Percentiles rank a stretch among this genome's conserved stretches.
Conservation (phyloP, 1,140 invertebrate genomes). For the Zelostemma sp. region DNA sequence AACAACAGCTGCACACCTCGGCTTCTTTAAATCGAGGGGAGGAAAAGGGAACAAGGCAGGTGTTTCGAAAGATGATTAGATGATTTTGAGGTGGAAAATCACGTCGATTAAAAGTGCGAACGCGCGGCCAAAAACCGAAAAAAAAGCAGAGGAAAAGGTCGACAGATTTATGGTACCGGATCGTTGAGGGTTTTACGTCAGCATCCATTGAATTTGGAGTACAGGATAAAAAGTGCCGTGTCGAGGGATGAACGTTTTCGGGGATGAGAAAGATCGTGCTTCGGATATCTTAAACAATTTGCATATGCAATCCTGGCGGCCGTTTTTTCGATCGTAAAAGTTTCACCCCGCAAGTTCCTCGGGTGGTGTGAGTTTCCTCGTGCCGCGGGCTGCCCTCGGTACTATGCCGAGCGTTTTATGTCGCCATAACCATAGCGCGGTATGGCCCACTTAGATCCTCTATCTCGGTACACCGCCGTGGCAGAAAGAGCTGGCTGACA, state of each 20-base stretch:
- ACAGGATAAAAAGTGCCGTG: slow-evolving; percentile 30
- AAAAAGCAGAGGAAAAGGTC: background rate
- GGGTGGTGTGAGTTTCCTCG: slow-evolving; percentile 20
- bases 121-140: background rate
- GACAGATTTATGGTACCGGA: background rate
- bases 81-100: background rate
- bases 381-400: slow-evolving; percentile 34
- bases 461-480: slow-evolving; percentile 59
- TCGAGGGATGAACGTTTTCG: slow-evolving; percentile 15
- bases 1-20: background rate
- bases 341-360: slow-evolving; percentile 46
- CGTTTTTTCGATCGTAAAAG: slow-evolving; percentile 69
- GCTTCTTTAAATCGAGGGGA: no score
- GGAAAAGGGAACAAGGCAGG: background rate
- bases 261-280: slow-evolving; percentile 18
- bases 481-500: slow-evolving; percentile 56
- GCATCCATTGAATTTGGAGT: slow-evolving; percentile 35
- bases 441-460: slow-evolving; percentile 71
- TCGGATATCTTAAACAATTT: slow-evolving; percentile 71
- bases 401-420: slow-evolving; percentile 63
- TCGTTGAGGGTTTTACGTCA: slow-evolving; percentile 13
- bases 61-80: slow-evolving; percentile 4
- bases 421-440: slow-evolving; percentile 67
- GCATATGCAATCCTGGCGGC: slow-evolving; percentile 70
- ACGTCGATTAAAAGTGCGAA: background rate